Conservation (phyloP, 2,113 vertebrate species). For the Leuciscus idus region DNA sequence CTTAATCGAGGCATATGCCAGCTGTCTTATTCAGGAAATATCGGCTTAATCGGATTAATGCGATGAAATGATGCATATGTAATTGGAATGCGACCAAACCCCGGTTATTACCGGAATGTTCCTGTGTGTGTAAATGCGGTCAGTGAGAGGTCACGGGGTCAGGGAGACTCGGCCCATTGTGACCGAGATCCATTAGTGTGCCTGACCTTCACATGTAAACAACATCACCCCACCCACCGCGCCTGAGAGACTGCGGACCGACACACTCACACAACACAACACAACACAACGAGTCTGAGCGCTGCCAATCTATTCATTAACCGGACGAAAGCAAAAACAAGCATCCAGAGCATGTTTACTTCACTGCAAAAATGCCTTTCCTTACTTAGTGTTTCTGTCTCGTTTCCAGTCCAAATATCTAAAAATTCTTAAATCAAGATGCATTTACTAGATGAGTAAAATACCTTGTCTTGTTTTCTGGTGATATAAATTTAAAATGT, state of each 20-base stretch:
- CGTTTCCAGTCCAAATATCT: no score
- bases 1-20: background rate
- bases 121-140: background rate
- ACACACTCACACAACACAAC: constrained; percentile 59
- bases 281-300: constrained; percentile 63
- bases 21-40: constrained; percentile 21
- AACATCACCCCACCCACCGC: constrained; percentile 69
- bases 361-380: no score
- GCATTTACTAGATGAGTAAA: no score
- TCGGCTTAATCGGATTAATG: constrained; percentile 22
- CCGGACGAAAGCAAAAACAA: background rate
- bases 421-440: no score
- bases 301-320: constrained; percentile 32
- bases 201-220: constrained; percentile 73
- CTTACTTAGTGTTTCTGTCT: no score
- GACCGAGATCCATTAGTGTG: background rate
- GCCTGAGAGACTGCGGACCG: constrained; percentile 57
- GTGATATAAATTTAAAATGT: no score
- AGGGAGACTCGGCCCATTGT: background rate
- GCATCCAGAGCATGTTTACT: no score
- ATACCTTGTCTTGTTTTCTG: no score
- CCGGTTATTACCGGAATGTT: constrained; percentile 6
- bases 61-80: background rate
- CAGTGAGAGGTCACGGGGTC: constrained; percentile 6
- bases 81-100: background rate